phyloP scores from a whole-genome alignment of 2,888 invertebrate genomes.

The Himalopsyche anomala region DNA sequence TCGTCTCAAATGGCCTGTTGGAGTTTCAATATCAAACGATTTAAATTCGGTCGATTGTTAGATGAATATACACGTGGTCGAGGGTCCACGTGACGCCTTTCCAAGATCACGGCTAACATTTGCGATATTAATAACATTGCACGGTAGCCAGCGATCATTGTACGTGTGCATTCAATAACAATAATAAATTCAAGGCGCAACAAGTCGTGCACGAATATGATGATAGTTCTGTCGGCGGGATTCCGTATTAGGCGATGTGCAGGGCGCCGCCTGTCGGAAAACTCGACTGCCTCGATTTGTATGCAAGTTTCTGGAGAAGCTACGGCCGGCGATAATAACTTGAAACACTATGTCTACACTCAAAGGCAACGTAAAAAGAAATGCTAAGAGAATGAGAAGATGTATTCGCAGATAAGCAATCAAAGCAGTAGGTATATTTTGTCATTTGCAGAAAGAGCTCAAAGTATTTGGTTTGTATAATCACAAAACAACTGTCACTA shows the following conservation, averaged over 20 bases:
- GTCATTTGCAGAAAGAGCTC: too few species aligned
- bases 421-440: too few species aligned
- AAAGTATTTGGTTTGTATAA: too few species aligned
- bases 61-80: background rate
- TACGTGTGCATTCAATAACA: background rate
- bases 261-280: background rate
- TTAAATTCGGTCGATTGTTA: too few species aligned
- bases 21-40: too few species aligned
- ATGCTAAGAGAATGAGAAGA: too few species aligned
- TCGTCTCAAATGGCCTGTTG: too few species aligned
- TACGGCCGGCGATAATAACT: too few species aligned
- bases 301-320: background rate
- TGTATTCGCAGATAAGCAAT: too few species aligned
- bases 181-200: background rate
- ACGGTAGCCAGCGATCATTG: background rate
- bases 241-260: background rate
- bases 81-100: background rate
- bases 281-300: slow-evolving; percentile 2
- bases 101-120: background rate
- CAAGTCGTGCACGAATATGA: background rate
- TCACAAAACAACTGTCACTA: too few species aligned
- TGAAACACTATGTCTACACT: too few species aligned
- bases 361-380: too few species aligned
- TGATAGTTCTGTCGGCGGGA: background rate
- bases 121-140: slow-evolving; percentile 6